Base-by-base conservation (phyloP, 1,140 invertebrate species). In the Eurosta solidaginis region DNA sequence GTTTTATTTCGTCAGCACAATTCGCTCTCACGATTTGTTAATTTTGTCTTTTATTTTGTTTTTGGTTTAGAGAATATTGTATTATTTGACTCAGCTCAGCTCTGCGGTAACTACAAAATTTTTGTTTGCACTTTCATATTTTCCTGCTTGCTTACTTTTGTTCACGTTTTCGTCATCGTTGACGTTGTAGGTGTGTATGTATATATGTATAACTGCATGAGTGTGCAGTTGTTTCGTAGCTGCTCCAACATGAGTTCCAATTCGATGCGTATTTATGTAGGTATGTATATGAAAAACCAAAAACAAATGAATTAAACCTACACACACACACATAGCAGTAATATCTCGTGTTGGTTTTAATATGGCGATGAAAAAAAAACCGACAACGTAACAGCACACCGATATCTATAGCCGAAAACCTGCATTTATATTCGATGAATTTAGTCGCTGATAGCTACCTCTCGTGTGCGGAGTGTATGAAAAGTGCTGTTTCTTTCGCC, bases 381-480 rank as follows among this genome's bases (percentile, higher is more conserved):
- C n/a, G n/a, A 54, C 44, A 27, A 74, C 29, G 40, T 29, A 52
- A 74, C 73, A 78, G 22, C 33, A 36, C 40, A 78, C 20, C 78
- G 27, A 17, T 9, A 49, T 17, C 20, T 76, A 76, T n/a, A 76
- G 25, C 33, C 45, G 74, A 79, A 79, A 76, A 78, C 73, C 54
- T 76, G 52, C 75, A 73, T 49, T 47, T 47, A 75, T 20, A 74
- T 79, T 73, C 59, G 68, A 44, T 33, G 73, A 79, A 79, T 68
- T 79, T 83, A 85, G 82, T 86, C 81, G 81, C 82, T 84, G 81
- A 85, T 81, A 85, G 82, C 77, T 79, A 84, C 83, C 83, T 82
- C 83, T 86, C 85, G 85, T 82, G 83, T 82, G 79, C 83, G 81
- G 85, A 84, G n/a, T n/a, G n/a, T n/a, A n/a, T 83, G 79, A 86